These are phyloP conservation scores for Orestias chungarensis DNA, from an alignment of 2,797 vertebrate genomes.

Conservation along the genomic window DNA sequence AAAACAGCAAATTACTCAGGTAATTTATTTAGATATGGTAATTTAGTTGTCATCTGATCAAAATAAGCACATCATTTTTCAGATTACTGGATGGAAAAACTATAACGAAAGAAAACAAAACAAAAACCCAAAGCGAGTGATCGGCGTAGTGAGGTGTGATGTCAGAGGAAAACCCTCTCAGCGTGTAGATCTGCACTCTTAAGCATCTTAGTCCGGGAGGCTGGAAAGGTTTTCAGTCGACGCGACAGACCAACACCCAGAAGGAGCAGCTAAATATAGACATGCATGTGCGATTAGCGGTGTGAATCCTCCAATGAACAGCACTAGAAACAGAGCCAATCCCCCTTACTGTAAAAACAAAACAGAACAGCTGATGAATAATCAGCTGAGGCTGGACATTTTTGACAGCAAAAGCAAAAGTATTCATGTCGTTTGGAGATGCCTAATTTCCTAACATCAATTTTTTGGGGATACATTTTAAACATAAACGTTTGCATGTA, in stretches of 20 bases:
- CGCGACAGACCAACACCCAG: slow-evolving; percentile 64
- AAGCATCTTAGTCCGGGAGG: slow-evolving; percentile 69
- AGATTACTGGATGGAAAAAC: not conserved
- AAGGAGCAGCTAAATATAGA: slow-evolving; percentile 74
- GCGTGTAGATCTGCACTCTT: slow-evolving; percentile 64
- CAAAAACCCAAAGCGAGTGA: slow-evolving; percentile 6
- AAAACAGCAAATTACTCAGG: not conserved
- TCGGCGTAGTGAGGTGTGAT: slow-evolving; percentile 11
- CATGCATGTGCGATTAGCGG: slow-evolving; percentile 65
- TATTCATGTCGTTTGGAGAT: too few species aligned
- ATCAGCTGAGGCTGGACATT: too few species aligned
- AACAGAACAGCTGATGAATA: not conserved
- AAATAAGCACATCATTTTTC: not conserved
- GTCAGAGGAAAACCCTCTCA: slow-evolving; percentile 46
- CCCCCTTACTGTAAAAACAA: slow-evolving; percentile 51
- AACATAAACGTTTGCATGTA: too few species aligned
- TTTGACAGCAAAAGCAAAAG: too few species aligned
- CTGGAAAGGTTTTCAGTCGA: slow-evolving; percentile 71
- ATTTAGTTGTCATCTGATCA: not conserved
- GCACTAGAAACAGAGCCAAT: slow-evolving; percentile 46
- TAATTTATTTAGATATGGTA: not conserved
- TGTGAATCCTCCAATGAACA: slow-evolving; percentile 71
- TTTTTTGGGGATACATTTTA: too few species aligned
- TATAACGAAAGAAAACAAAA: slow-evolving; percentile 5
- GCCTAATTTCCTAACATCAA: too few species aligned